These are phyloP conservation scores for Lissonota sp. DNA, from an alignment of 2,888 invertebrate species.

Conservation along the genomic window DNA sequence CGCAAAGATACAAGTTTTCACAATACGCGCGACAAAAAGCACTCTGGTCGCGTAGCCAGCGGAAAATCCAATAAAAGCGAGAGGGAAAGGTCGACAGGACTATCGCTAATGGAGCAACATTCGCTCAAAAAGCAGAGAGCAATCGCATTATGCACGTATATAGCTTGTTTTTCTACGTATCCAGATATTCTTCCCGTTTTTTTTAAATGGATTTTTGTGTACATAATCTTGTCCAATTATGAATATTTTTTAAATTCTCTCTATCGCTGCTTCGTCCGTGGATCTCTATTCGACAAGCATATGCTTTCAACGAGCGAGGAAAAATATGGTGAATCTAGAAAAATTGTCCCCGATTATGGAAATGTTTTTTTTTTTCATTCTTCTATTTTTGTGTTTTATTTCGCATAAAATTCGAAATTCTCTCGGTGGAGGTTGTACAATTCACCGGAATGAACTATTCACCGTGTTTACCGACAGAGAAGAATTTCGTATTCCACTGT, in stretches of 20 bases:
- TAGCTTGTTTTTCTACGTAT: neutral
- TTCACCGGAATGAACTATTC: too few species aligned
- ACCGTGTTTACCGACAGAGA: too few species aligned
- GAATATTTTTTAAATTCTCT: neutral
- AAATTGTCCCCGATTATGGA: too few species aligned
- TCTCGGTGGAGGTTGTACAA: too few species aligned
- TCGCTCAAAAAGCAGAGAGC: neutral
- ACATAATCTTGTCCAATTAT: slow-evolving; percentile 7
- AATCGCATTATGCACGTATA: too few species aligned
- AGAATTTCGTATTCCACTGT: neutral
- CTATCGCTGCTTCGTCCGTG: neutral
- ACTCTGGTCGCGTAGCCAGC: neutral
- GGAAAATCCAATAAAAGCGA: slow-evolving; percentile 22
- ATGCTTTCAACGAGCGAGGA: too few species aligned
- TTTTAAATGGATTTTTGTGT: slow-evolving; percentile 4
- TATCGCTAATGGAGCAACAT: slow-evolving; percentile 2
- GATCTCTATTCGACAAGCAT: too few species aligned
- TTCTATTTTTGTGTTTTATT: too few species aligned
- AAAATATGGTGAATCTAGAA: too few species aligned
- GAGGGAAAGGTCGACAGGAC: neutral
- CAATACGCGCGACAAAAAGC: neutral
- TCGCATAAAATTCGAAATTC: too few species aligned
- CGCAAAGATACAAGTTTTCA: slow-evolving; percentile 11
- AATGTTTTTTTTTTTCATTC: too few species aligned
- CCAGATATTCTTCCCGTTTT: neutral